phyloP scores from a whole-genome alignment of 1,140 invertebrate species.

The Danaus melanippus region DNA sequence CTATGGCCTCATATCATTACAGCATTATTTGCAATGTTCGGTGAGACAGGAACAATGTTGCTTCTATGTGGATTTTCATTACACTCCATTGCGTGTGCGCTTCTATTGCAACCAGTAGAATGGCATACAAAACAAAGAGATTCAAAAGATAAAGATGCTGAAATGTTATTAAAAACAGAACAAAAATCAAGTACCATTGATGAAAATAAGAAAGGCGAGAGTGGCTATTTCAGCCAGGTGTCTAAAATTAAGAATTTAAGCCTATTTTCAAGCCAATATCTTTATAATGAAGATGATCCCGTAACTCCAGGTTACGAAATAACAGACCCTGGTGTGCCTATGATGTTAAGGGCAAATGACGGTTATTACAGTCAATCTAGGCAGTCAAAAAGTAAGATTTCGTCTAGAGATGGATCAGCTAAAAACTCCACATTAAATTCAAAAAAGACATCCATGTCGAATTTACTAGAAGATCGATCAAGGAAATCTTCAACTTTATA shows the following conservation, averaged over 20 bases:
- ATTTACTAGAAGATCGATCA: conserved; percentile 57
- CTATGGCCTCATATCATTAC: conserved; percentile 73
- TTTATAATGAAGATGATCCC: conserved; percentile 77
- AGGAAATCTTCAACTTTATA: conserved; percentile 62
- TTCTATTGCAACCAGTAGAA: conserved; percentile 76
- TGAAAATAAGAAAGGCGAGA: conserved; percentile 40
- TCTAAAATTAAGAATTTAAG: conserved; percentile 62
- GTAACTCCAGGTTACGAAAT: conserved; percentile 76
- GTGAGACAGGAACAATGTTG: conserved; percentile 72
- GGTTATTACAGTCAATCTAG: conserved; percentile 74
- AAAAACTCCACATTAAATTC: conserved; percentile 51
- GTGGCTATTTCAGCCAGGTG: conserved; percentile 56
- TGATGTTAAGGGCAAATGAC: conserved; percentile 78
- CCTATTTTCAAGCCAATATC: conserved; percentile 77
- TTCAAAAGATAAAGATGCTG: conserved; percentile 34
- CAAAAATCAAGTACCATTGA: conserved; percentile 18
- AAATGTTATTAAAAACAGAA: conserved; percentile 34
- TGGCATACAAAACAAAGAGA: conserved; percentile 72
- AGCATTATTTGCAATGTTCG: conserved; percentile 67
- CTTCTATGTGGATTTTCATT: conserved; percentile 74
- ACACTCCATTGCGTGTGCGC: conserved; percentile 72
- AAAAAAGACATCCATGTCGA: conserved; percentile 65
- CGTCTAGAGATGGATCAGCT: conserved; percentile 58
- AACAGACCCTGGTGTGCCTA: conserved; percentile 75
- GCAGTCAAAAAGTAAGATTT: conserved; percentile 65